A percentile compares a stretch with the other conserved stretches of the same genome.
phyloP scores from a whole-genome alignment of 1,140 invertebrate species.

The Drosophila saltans region DNA sequence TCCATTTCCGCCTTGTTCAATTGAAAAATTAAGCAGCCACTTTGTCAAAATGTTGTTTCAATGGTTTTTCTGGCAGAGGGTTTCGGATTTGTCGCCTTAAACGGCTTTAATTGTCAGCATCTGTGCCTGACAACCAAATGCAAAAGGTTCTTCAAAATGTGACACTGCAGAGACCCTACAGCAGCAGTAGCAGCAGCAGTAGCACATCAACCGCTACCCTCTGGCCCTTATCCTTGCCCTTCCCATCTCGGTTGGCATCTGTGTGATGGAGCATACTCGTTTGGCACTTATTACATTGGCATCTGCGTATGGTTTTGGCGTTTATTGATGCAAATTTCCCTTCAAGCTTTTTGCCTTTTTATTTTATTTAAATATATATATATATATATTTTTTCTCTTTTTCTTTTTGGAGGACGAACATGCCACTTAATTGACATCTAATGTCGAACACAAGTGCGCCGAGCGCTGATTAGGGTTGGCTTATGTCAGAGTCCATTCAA shows the following conservation, averaged over 20 bases:
- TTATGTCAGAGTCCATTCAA: constrained; percentile 25
- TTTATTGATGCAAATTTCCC: constrained; percentile 78
- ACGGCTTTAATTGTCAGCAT: constrained; percentile 76
- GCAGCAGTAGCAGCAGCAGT: neutral
- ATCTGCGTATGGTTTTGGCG: constrained; percentile 79
- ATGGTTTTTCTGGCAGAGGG: constrained; percentile 37
- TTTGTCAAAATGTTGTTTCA: constrained; percentile 77
- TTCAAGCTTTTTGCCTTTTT: constrained; percentile 41
- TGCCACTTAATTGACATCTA: constrained; percentile 76
- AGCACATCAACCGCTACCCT: neutral
- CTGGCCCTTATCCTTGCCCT: neutral
- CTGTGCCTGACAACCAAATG: constrained; percentile 74
- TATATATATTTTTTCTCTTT: neutral
- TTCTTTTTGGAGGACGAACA: constrained; percentile 24
- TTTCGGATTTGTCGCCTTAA: constrained; percentile 18
- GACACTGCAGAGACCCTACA: constrained; percentile 10
- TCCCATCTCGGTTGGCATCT: constrained; percentile 20
- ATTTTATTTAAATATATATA: constrained; percentile 28
- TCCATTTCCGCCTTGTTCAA: constrained; percentile 44
- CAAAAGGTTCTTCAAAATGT: constrained; percentile 65
- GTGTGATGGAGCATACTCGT: constrained; percentile 73
- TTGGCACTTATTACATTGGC: constrained; percentile 79
- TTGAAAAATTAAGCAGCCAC: constrained; percentile 81
- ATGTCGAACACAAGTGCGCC: constrained; percentile 76
- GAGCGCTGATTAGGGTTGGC: constrained; percentile 74